Conservation (phyloP, 2,888 invertebrate species). For the Norana najaformis region DNA sequence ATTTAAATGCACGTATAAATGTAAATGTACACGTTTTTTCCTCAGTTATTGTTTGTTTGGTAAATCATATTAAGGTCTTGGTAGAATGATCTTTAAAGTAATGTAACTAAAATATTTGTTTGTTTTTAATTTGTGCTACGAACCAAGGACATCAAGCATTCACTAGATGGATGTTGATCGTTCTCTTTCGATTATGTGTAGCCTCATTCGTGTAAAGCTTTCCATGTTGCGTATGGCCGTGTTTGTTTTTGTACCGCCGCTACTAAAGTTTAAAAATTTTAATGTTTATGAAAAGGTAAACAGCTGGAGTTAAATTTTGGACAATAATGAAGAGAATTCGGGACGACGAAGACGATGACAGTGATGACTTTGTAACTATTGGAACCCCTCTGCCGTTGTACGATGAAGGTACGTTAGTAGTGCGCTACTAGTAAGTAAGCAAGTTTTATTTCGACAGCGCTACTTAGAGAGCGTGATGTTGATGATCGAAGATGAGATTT, state of each 20-base stretch:
- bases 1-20: no score
- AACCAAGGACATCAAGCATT: no score
- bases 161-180: neutral
- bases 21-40: no score
- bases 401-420: conserved; percentile 74
- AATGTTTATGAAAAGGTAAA: neutral
- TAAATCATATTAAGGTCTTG: no score
- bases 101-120: no score
- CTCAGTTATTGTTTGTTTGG: no score
- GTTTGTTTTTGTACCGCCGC: neutral
- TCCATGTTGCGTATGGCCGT: neutral
- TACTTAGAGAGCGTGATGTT: no score
- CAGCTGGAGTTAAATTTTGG: neutral
- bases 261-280: neutral
- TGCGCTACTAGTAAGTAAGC: neutral
- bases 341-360: conserved; percentile 37
- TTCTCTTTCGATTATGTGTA: neutral
- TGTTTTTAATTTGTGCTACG: no score
- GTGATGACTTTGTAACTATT: conserved; percentile 69
- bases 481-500: no score
- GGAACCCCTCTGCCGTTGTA: conserved; percentile 81
- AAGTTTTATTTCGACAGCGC: neutral
- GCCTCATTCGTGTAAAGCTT: neutral
- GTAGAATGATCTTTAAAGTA: no score
- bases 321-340: neutral